Evolutionary conservation across 2,113 vertebrate genomes (phyloP), one percentile per base, ranked within the genome.

Genomic region (Tenrec ecaudatus): DNA sequence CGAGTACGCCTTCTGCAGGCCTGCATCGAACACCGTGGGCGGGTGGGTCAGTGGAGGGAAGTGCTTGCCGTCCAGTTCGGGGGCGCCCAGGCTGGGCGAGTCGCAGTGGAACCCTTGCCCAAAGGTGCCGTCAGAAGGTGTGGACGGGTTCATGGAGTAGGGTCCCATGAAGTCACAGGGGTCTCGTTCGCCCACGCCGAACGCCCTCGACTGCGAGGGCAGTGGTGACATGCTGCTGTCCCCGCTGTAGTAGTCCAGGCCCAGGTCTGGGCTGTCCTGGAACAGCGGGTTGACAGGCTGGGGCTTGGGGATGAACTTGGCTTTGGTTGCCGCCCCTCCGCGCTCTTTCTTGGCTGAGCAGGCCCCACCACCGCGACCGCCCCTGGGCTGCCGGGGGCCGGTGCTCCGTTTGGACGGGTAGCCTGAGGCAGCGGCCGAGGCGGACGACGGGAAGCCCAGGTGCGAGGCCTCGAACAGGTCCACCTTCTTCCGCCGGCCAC

Each of bases 151-250:
- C 98, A 99, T 99, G 92, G 99, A 99, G 95, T 99, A 99, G 62
- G 99, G 99, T 95, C 99, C 99, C 17, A 99, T 98, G 87, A 99
- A 99, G 98, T 99, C 99, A 53, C 99, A 99, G 95, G 99, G 98
- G 79, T 99, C 99, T 84, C 98, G 96, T 83, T 98, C 98, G 0
- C 98, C 97, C 97, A 99, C 98, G 71, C 99, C 98, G 27, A 99
- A 99, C 96, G 98, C 98, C 94, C 99, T 98, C 25, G 98, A 98
- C 27, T 99, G 99, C 20, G 99, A 99, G 95, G 99, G 98, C 95
- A 99, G 97, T 7, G 99, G 99, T 88, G 99, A 99, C 97, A 99
- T 99, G 97, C 99, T 99, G 97, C 99, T 99, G 97, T 99, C 99
- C 84, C 99, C 99, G 0, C 99, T 99, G 96, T 99, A 99, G 97